Percentiles rank a stretch among this genome's conserved stretches.
Conservation (phyloP, 2,888 invertebrate species). For the Tinea pellionella region DNA sequence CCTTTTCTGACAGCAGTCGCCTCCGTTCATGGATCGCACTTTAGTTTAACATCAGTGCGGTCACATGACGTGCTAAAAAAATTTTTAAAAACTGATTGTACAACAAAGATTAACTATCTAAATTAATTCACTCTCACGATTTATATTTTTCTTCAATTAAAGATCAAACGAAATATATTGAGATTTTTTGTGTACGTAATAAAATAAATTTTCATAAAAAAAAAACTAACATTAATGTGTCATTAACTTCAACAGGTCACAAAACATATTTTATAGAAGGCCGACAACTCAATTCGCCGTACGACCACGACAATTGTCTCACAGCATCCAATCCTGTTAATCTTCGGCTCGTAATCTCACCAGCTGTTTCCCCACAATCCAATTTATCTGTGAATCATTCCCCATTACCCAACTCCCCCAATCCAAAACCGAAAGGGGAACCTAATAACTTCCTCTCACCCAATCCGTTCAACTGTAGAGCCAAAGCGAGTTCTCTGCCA, state of each 20-base stretch:
- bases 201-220: too few relatives aligned
- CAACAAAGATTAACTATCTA: too few relatives aligned
- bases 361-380: slow-evolving; percentile 64
- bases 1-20: too few relatives aligned
- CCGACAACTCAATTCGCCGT: slow-evolving; percentile 70
- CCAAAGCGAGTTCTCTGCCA: slow-evolving; percentile 81
- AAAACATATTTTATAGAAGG: slow-evolving; percentile 90
- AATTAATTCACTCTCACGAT: too few relatives aligned
- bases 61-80: too few relatives aligned
- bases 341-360: slow-evolving; percentile 72
- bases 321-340: slow-evolving; percentile 56
- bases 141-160: too few relatives aligned
- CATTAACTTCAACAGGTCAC: slow-evolving; percentile 65
- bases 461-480: slow-evolving; percentile 68
- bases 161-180: too few relatives aligned
- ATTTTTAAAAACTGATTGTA: too few relatives aligned
- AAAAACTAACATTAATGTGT: too few relatives aligned
- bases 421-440: slow-evolving; percentile 33
- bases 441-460: slow-evolving; percentile 70
- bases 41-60: too few relatives aligned
- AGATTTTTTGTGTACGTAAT: too few relatives aligned
- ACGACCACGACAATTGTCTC: slow-evolving; percentile 46
- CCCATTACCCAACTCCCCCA: slow-evolving; percentile 28
- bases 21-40: too few relatives aligned
- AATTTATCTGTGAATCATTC: slow-evolving; percentile 43